phyloP scores from a whole-genome alignment of 2,888 invertebrate genomes.

The Blastobasis adustella region DNA sequence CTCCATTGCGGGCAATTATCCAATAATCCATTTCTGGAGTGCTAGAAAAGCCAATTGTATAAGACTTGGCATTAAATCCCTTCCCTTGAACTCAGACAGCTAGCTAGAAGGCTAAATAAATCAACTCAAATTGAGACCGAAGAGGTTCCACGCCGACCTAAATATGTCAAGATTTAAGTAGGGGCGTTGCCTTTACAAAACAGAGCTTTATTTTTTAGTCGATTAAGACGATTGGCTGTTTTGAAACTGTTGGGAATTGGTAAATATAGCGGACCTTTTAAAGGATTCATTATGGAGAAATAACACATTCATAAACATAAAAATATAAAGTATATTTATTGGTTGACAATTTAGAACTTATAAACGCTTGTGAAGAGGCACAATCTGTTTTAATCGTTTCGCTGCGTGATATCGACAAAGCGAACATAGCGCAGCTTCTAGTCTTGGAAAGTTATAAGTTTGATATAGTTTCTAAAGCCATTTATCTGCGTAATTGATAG shows the following conservation, averaged over 20 bases:
- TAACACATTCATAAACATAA: too few species aligned
- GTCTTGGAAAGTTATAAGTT: slow-evolving; percentile 24
- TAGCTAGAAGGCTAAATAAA: slow-evolving; percentile 17
- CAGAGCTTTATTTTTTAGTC: slow-evolving; percentile 39
- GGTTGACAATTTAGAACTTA: too few species aligned
- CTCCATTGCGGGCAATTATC: slow-evolving; percentile 20
- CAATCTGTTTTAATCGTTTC: too few species aligned
- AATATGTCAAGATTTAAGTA: slow-evolving; percentile 45
- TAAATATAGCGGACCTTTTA: slow-evolving; percentile 16
- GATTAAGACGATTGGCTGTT: slow-evolving; percentile 28
- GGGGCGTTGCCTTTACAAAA: slow-evolving; percentile 18
- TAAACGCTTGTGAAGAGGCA: too few species aligned
- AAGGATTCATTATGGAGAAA: too few species aligned
- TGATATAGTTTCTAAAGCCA: slow-evolving; percentile 34
- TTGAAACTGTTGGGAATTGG: slow-evolving; percentile 8
- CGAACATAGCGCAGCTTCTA: neutral
- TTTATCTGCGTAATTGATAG: slow-evolving; percentile 57
- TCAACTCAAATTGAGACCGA: slow-evolving; percentile 37
- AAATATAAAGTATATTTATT: too few species aligned
- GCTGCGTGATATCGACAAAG: too few species aligned
- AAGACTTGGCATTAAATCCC: neutral
- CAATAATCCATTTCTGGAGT: slow-evolving; percentile 8
- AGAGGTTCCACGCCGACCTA: slow-evolving; percentile 52
- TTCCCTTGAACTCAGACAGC: neutral
- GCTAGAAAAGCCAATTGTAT: too few species aligned